These are phyloP conservation scores for Orchestia grillus DNA, from an alignment of 1,140 invertebrate species.

Conservation along the genomic window DNA sequence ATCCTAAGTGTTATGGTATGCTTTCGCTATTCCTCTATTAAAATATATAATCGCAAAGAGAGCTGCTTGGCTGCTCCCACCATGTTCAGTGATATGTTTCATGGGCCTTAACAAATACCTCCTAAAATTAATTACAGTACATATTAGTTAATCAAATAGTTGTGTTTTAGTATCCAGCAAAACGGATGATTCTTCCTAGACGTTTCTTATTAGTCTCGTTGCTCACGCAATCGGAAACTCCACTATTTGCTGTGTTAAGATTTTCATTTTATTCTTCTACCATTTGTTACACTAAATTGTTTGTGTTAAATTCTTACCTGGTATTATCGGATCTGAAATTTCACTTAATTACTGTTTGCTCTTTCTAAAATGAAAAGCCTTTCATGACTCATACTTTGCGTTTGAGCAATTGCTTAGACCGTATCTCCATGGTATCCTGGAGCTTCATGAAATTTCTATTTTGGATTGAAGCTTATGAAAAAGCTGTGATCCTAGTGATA, in stretches of 20 bases:
- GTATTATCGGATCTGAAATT: not conserved
- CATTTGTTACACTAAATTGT: not conserved
- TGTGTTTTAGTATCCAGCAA: not conserved
- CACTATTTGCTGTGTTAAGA: not conserved
- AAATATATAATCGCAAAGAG: not conserved
- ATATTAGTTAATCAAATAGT: constrained; percentile 25
- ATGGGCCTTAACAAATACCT: constrained; percentile 43
- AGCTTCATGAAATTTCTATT: not conserved
- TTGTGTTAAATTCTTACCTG: not conserved
- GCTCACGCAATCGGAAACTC: not conserved
- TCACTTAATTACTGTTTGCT: not conserved
- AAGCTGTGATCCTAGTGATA: constrained; percentile 7
- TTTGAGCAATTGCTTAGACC: not conserved
- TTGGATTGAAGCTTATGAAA: not conserved
- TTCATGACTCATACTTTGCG: not conserved
- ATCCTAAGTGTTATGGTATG: not conserved
- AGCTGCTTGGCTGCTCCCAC: constrained; percentile 25
- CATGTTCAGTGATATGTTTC: constrained; percentile 40
- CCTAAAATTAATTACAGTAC: constrained; percentile 31
- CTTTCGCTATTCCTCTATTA: not conserved
- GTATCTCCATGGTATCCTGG: not conserved
- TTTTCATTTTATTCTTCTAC: not conserved
- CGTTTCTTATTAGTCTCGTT: not conserved
- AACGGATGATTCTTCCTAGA: not conserved
- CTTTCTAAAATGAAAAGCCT: not conserved